Base-by-base conservation (phyloP, 2,113 vertebrate genomes). In the Phyllopteryx taeniolatus region DNA sequence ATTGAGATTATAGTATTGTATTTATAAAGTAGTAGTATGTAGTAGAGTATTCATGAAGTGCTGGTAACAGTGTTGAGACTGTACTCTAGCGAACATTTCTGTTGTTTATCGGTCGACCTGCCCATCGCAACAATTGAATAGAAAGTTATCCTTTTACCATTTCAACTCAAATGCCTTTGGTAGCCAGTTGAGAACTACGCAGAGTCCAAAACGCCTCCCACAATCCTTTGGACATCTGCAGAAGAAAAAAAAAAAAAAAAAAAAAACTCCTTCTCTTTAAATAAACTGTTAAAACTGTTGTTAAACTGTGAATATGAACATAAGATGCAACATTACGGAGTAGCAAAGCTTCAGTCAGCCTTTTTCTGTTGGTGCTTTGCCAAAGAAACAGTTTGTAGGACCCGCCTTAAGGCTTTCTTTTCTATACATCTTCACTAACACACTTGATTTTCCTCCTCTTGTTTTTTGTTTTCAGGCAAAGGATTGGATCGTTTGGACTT, bases 201-300 rank as follows among this genome's bases (percentile, higher is more conserved):
- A 53, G 75, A 76, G 70, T 15, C 5, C 74, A 63, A 62, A 78
- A 78, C 71, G 8, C 83, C 86, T 74, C 85, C 84, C 81, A 85
- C 78, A 67, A 63, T 76, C 73, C 73, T 15, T 66, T 78, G 56
- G 33, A 47, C 76, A 83, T 86, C 70, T 83, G 81, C 77, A 86
- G 80, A 72, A 49, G 27, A 74, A 64, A 67, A 70, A 59, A 56
- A 54, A 13, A 13, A 10, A 27, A 10, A n/a, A 31, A 17, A 22
- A 3, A 51, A 43, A 74, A 69, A 71, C 20, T 14, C 20, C 13
- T 64, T 75, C 49, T 69, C 54, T 70, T 42, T 12, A 72, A 75
- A 73, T 71, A 15, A 74, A 79, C 68, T 8, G 8, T 8, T 35
- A 2, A 62, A 19, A 73, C 53, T 35, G 6, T 20, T 68, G 15